phyloP scores from a whole-genome alignment of 2,888 invertebrate species.

The Biston betularia region DNA sequence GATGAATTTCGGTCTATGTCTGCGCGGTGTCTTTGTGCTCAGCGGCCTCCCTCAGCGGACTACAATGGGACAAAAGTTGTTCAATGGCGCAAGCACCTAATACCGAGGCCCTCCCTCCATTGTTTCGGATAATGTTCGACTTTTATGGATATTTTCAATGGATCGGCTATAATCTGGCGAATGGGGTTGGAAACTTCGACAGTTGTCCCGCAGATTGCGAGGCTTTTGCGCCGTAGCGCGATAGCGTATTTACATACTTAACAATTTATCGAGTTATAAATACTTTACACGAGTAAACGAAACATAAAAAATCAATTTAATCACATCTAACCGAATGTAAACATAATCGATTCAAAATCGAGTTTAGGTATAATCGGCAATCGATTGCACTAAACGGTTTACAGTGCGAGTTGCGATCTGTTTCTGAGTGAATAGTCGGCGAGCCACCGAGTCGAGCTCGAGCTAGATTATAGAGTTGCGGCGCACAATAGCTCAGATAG shows the following conservation, averaged over 20 bases:
- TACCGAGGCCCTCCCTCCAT: constrained; percentile 82
- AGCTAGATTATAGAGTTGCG: constrained; percentile 67
- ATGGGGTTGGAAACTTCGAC: constrained; percentile 76
- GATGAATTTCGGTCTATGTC: constrained; percentile 86
- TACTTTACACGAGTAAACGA: not conserved
- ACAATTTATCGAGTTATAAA: not conserved
- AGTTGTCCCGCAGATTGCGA: constrained; percentile 32
- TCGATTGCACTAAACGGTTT: constrained; percentile 10
- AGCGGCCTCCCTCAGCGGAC: constrained; percentile 79
- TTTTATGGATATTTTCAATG: constrained; percentile 87
- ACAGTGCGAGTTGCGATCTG: constrained; percentile 52
- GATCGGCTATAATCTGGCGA: constrained; percentile 82
- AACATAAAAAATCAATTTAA: not conserved
- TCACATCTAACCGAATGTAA: not conserved
- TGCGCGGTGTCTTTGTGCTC: constrained; percentile 82
- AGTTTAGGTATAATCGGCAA: constrained; percentile 14
- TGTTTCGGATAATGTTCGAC: constrained; percentile 86
- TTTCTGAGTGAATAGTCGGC: constrained; percentile 28
- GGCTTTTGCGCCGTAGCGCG: constrained; percentile 15
- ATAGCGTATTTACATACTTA: not conserved
- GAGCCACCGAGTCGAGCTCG: constrained; percentile 51
- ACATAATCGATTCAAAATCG: constrained; percentile 12
- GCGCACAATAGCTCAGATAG: constrained; percentile 77
- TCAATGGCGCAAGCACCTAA: constrained; percentile 85
- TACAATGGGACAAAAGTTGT: constrained; percentile 86